Evolutionary conservation across 2,797 vertebrate species (phyloP), one percentile per base, ranked within the genome.

Genomic region (Sebastes hopkinsi): DNA sequence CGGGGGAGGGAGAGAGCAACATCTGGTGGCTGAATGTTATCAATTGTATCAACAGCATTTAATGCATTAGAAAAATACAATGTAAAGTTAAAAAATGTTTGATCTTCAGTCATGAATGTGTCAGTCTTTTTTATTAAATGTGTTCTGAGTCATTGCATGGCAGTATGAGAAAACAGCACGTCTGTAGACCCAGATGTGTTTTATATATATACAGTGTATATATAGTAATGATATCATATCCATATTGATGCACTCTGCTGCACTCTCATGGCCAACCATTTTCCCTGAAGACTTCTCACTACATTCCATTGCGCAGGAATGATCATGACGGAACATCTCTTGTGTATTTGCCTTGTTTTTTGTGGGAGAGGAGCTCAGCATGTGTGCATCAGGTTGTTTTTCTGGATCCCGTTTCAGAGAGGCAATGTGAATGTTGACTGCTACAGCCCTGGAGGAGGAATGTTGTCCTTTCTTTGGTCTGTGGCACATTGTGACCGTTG

Each of bases 381-480:
- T 84, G 79, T 75, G 81, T 87, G 68, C 67, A 80, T 83, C 56
- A 54, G 58, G n/a, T 61, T 88, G 67, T 87, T 87, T 86, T 76
- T 68, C 38, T 74, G 14, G 59, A 46, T 67, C 18, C 12, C 42
- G 36, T 87, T 86, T 89, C 59, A 77, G 65, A 76, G 25, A 71
- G 50, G 61, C 58, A 62, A 65, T 30, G 23, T 77, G 59, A 66
- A 83, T 29, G 23, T 80, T 73, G 67, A 80, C 71, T 78, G 75
- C 27, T 80, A 46, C 22, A 79, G 77, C 82, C 72, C 81, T 27
- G 13, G 52, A 88, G 16, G 52, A 88, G 84, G 90, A 94, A 92
- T 92, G 86, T 75, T 88, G 82, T 86, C 84, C 69, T 89, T 88
- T 83, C 78, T 84, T 82, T 88, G 74, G 74, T 91, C 83, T 70